Evolutionary conservation across 64 coral and sea anemone species (phyloP).

Genomic region (Stylophora pistillata): DNA sequence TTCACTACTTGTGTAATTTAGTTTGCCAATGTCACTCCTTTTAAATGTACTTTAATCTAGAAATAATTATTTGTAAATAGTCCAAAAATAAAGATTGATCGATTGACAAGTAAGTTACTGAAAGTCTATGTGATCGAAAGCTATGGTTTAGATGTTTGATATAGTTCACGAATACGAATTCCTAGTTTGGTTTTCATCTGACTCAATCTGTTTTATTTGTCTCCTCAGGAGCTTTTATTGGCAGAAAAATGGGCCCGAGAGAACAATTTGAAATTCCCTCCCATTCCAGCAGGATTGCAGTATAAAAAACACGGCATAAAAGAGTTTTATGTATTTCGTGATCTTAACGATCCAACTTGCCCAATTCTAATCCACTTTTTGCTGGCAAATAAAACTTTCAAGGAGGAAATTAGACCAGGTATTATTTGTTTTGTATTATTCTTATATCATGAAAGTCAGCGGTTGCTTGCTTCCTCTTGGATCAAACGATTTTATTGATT

Average conservation of each 20-base stretch:
- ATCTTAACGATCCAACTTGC: conserved; percentile 14
- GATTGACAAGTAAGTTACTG: too few relatives aligned
- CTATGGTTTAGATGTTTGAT: too few relatives aligned
- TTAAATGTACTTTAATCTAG: too few relatives aligned
- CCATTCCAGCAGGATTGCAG: conserved; percentile 5
- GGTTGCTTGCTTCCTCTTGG: too few relatives aligned
- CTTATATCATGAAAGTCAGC: too few relatives aligned
- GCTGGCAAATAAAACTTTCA: conserved; percentile 38
- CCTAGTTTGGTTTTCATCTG: not conserved
- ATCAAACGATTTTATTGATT: too few relatives aligned
- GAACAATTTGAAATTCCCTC: conserved; percentile 31
- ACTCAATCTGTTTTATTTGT: not conserved
- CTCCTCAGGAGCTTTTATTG: conserved; percentile 18
- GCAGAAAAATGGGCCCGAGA: conserved; percentile 45
- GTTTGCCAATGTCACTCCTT: too few relatives aligned
- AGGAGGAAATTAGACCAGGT: conserved; percentile 19
- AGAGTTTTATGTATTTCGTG: conserved; percentile 31
- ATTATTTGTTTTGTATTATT: not conserved
- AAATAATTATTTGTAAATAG: too few relatives aligned
- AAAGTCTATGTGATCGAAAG: too few relatives aligned
- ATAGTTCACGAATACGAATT: not conserved
- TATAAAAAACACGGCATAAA: conserved; percentile 21
- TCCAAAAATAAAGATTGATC: too few relatives aligned
- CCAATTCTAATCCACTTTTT: conserved; percentile 37
- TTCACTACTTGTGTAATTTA: too few relatives aligned